phyloP scores from a whole-genome alignment of 2,888 invertebrate species.

The Morpho helenor region DNA sequence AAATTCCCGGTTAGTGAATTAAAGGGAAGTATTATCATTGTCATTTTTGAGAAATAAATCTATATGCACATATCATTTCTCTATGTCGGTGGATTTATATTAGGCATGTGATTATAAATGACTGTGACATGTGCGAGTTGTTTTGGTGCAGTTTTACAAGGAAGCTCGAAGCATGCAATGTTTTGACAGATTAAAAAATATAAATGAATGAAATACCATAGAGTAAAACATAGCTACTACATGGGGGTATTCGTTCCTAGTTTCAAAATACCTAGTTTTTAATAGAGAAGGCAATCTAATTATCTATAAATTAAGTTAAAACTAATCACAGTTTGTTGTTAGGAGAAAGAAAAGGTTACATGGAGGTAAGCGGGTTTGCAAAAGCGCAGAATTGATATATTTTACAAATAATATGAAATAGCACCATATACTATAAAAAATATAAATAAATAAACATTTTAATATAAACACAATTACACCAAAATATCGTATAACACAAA shows the following conservation, averaged over 20 bases:
- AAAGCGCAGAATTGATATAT: conserved; percentile 13
- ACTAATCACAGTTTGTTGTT: background rate
- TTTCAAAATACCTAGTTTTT: background rate
- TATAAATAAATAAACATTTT: conserved; percentile 8
- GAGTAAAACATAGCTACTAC: background rate
- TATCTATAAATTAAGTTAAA: no score
- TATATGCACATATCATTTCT: no score
- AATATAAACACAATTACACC: conserved; percentile 16
- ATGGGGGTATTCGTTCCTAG: no score
- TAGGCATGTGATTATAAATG: background rate
- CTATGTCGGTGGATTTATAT: background rate
- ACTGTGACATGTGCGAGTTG: conserved; percentile 17
- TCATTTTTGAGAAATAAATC: no score
- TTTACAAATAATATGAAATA: conserved; percentile 6
- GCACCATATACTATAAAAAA: conserved; percentile 10
- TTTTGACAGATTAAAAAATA: background rate
- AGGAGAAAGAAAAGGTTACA: background rate
- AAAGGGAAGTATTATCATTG: no score
- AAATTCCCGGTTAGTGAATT: no score
- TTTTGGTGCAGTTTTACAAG: conserved; percentile 20
- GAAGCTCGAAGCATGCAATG: conserved; percentile 7
- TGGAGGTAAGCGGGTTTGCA: conserved; percentile 3
- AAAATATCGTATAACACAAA: conserved; percentile 2
- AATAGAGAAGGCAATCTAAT: background rate
- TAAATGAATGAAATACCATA: background rate